These are phyloP conservation scores for Mirounga angustirostris DNA, from an alignment of 2,113 vertebrate species.

Conservation along the genomic window DNA sequence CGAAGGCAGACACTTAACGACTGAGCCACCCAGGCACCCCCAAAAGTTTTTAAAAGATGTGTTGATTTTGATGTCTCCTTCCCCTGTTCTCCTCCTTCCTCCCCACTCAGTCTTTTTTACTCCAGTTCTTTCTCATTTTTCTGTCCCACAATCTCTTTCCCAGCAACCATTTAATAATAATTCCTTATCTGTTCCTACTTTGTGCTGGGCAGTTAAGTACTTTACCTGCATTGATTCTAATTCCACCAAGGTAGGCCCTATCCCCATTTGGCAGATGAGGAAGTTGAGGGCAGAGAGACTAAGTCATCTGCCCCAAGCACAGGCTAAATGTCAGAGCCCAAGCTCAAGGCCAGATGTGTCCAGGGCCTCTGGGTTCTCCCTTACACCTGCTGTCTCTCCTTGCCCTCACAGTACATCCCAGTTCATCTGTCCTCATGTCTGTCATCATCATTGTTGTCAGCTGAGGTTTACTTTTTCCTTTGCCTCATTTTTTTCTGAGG, in stretches of 20 bases:
- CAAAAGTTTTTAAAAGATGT: background rate
- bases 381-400: background rate
- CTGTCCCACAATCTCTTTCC: background rate
- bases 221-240: background rate
- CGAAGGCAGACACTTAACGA: too few species aligned
- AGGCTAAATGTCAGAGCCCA: background rate
- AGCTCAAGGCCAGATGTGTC: background rate
- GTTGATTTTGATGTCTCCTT: background rate
- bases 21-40: too few species aligned
- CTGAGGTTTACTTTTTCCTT: background rate
- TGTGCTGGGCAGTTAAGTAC: background rate
- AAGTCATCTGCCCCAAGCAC: background rate
- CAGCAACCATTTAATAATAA: background rate
- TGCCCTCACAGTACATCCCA: background rate
- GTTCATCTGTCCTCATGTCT: background rate
- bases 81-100: background rate
- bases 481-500: background rate
- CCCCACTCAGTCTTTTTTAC: background rate
- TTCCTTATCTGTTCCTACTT: background rate
- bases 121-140: slow-evolving; percentile 34
- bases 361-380: background rate
- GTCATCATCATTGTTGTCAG: background rate
- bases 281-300: background rate
- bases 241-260: background rate
- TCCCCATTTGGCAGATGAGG: background rate